A percentile compares a stretch with the other conserved stretches of the same genome.
Conservation (phyloP, 2,888 invertebrate species). For the Argyresthia albistria region DNA sequence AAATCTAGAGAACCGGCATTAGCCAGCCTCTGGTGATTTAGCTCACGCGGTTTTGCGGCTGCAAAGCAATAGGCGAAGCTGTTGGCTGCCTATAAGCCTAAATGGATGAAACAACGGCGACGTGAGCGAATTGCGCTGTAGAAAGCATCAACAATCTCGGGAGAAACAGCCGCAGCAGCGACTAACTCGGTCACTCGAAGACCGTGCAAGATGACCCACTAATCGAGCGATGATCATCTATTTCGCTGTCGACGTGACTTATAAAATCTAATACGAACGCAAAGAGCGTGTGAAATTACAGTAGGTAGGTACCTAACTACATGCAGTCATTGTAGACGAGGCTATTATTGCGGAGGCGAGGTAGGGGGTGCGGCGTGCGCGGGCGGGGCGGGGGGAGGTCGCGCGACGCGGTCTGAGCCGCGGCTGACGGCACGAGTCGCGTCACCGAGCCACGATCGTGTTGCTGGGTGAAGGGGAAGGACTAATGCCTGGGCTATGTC, state of each 20-base stretch:
- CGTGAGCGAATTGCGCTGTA: background rate
- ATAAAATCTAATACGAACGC: background rate
- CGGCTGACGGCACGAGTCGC: background rate
- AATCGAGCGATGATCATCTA: too few species aligned
- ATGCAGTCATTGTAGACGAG: constrained; percentile 7
- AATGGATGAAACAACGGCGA: background rate
- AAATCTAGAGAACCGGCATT: background rate
- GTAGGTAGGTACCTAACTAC: too few species aligned
- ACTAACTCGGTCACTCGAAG: too few species aligned
- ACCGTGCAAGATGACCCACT: too few species aligned
- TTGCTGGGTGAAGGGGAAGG: background rate
- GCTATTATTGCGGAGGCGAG: constrained; percentile 4
- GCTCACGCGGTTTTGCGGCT: constrained; percentile 2
- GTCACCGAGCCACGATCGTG: background rate
- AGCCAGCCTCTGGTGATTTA: background rate
- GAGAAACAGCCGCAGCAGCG: too few species aligned
- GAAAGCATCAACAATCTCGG: too few species aligned
- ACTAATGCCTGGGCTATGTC: background rate
- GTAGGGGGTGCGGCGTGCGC: background rate
- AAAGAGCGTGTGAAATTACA: constrained; percentile 5
- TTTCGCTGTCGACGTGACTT: background rate
- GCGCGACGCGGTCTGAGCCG: background rate
- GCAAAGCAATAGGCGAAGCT: background rate
- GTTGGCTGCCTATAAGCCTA: background rate
- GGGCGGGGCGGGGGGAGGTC: background rate